Evolutionary conservation across 2,888 invertebrate species (phyloP).

Genomic region (Sphinx pinastri): DNA sequence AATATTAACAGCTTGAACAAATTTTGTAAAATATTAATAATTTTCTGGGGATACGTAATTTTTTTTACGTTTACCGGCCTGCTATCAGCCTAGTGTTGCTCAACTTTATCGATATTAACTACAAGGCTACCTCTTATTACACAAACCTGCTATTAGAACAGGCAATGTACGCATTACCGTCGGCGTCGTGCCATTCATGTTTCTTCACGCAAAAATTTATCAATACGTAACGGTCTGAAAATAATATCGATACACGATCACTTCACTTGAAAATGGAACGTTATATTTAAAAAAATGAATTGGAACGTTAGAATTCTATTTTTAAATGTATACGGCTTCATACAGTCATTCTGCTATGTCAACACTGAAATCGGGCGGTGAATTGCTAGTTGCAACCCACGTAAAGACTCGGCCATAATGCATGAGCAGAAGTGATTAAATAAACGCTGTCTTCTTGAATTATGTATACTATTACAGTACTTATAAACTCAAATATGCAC

Average conservation of each 20-base stretch:
- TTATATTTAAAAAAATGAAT: not conserved
- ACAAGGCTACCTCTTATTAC: constrained; percentile 8
- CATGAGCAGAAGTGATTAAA: too few species aligned
- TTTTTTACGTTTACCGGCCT: too few species aligned
- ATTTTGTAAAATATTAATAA: too few species aligned
- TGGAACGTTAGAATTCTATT: too few species aligned
- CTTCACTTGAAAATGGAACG: not conserved
- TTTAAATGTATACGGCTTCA: not conserved
- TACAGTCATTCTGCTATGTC: not conserved
- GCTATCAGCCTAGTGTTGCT: not conserved
- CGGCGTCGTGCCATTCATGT: not conserved
- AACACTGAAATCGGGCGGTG: not conserved
- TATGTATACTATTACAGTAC: too few species aligned
- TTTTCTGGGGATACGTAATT: too few species aligned
- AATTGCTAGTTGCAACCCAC: not conserved
- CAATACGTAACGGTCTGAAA: not conserved
- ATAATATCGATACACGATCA: constrained; percentile 1
- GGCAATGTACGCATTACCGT: constrained; percentile 31
- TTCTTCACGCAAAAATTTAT: not conserved
- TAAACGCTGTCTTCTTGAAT: not conserved
- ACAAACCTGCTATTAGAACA: constrained; percentile 52
- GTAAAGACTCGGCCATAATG: constrained; percentile 5
- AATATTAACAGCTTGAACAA: too few species aligned
- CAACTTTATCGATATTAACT: not conserved
- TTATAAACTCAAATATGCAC: not conserved